Conservation (phyloP, 1,140 invertebrate genomes). For the Drosophila sturtevanti region DNA sequence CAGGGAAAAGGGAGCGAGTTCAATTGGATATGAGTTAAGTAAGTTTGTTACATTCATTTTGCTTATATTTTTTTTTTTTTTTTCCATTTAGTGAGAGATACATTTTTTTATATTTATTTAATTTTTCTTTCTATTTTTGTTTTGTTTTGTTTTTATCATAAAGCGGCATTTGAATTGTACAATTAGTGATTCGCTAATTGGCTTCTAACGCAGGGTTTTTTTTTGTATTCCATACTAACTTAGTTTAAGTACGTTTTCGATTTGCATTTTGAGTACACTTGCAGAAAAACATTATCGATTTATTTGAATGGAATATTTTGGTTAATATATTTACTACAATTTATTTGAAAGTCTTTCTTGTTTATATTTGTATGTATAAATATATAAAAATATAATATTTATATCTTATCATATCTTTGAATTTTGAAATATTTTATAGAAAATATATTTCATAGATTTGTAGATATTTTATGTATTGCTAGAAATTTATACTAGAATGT, state of each 20-base stretch:
- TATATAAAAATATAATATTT: too few species aligned
- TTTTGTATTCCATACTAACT: constrained; percentile 13
- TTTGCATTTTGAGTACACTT: constrained; percentile 32
- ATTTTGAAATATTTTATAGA: too few species aligned
- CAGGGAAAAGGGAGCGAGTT: constrained; percentile 75
- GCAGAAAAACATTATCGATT: neutral
- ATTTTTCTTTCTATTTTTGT: constrained; percentile 18
- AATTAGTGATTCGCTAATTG: constrained; percentile 63
- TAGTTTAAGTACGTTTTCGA: constrained; percentile 17
- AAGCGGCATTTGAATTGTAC: constrained; percentile 68
- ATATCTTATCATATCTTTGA: too few species aligned
- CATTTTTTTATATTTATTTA: constrained; percentile 41
- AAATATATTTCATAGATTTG: too few species aligned
- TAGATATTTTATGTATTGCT: too few species aligned
- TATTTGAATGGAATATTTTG: too few species aligned
- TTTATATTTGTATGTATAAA: too few species aligned
- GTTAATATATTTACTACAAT: too few species aligned
- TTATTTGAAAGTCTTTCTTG: too few species aligned
- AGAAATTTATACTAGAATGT: too few species aligned
- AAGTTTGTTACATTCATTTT: constrained; percentile 49
- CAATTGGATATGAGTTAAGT: constrained; percentile 77
- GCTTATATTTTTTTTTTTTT: constrained; percentile 45
- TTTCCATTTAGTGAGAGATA: constrained; percentile 67
- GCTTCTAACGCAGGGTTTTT: constrained; percentile 57
- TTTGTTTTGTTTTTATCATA: constrained; percentile 11